Evolutionary conservation across 1,140 invertebrate species (phyloP).

Genomic region (Archivesica marissinica): DNA sequence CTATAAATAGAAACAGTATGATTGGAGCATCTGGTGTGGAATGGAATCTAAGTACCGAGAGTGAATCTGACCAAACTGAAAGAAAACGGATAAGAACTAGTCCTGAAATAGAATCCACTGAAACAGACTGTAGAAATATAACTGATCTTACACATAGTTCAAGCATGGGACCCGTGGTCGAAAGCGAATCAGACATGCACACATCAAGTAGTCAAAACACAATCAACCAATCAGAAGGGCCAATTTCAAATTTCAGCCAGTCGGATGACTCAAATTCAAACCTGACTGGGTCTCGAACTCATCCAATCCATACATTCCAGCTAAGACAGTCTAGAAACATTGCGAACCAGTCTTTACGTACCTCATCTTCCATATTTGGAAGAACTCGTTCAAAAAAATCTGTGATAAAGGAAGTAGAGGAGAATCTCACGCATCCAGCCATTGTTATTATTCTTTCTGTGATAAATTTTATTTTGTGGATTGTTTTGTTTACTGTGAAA

Average conservation of each 20-base stretch:
- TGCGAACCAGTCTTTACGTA: conserved; percentile 1
- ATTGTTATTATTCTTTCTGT: conserved; percentile 64
- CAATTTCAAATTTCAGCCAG: conserved; percentile 13
- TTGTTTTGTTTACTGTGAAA: conserved; percentile 60
- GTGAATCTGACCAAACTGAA: conserved; percentile 41
- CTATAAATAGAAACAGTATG: not conserved
- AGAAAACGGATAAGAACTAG: conserved; percentile 21
- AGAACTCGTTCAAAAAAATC: conserved; percentile 43
- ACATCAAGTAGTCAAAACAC: not conserved
- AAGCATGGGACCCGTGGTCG: not conserved
- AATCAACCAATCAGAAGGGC: not conserved
- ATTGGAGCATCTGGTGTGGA: not conserved
- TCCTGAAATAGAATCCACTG: conserved; percentile 16
- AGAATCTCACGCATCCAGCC: conserved; percentile 48
- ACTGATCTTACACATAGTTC: not conserved
- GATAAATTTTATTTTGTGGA: conserved; percentile 65
- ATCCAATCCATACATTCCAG: conserved; percentile 63
- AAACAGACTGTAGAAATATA: conserved; percentile 27
- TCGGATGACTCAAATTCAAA: conserved; percentile 11
- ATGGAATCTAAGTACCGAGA: conserved; percentile 5
- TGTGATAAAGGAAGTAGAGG: conserved; percentile 62
- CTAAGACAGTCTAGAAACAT: not conserved
- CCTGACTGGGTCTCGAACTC: conserved; percentile 8
- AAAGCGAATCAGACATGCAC: not conserved
- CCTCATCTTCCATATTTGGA: conserved; percentile 43